These are phyloP conservation scores for Tribolium madens DNA, from an alignment of 1,140 invertebrate genomes.

Conservation along the genomic window DNA sequence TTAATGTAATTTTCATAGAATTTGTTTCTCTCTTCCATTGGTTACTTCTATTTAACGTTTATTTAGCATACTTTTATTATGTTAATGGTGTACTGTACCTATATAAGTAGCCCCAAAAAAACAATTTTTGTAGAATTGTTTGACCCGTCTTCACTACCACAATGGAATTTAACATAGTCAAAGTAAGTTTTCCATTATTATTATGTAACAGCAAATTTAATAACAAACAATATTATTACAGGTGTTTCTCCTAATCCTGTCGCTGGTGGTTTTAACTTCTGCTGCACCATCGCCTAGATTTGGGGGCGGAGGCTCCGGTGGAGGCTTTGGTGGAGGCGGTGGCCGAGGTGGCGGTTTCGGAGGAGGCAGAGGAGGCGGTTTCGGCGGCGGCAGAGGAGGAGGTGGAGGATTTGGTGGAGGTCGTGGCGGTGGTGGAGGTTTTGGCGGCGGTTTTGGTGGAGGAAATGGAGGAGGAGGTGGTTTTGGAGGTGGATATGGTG, in stretches of 20 bases:
- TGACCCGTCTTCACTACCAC: neutral
- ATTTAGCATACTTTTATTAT: neutral
- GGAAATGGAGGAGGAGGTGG: slow-evolving; percentile 6
- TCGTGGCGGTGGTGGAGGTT: neutral
- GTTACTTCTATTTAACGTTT: neutral
- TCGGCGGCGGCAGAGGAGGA: neutral
- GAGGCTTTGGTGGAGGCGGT: slow-evolving; percentile 3
- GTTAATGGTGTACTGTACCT: neutral
- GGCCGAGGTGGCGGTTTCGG: neutral
- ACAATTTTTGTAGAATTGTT: neutral
- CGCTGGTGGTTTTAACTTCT: neutral
- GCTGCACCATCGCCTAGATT: neutral
- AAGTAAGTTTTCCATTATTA: neutral
- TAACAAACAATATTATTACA: neutral
- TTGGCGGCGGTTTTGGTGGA: slow-evolving; percentile 12
- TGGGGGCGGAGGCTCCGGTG: slow-evolving; percentile 31
- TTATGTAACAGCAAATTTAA: too few species aligned
- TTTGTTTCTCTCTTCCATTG: neutral
- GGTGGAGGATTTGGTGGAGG: neutral
- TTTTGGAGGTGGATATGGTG: slow-evolving; percentile 16
- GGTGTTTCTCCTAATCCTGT: neutral
- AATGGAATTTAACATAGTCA: neutral
- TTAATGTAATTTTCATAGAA: neutral
- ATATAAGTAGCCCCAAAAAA: neutral
- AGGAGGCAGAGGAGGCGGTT: neutral